Evolutionary conservation across 2,888 invertebrate species (phyloP).

Genomic region (Drosophila imparisetae): DNA sequence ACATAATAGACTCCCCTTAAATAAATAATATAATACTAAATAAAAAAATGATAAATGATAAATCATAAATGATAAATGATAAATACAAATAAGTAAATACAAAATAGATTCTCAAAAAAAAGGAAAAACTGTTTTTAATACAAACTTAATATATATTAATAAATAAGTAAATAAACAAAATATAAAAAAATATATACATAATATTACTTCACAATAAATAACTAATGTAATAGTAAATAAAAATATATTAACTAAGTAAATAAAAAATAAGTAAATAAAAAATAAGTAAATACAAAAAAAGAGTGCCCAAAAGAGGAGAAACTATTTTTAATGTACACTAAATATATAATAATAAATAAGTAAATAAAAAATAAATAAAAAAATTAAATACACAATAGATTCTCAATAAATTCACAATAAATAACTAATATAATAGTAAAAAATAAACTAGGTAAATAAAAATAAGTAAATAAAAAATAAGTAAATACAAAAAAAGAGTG

Average conservation of each 20-base stretch:
- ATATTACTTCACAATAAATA: background rate
- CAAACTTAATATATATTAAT: background rate
- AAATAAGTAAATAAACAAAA: background rate
- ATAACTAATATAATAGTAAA: background rate
- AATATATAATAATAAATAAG: background rate
- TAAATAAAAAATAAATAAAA: background rate
- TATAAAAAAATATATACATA: background rate
- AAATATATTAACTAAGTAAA: background rate
- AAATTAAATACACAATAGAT: background rate
- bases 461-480: background rate
- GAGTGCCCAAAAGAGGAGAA: background rate
- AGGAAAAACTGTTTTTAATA: rapidly evolving
- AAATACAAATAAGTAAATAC: too few species aligned
- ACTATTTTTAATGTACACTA: background rate
- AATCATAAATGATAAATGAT: too few species aligned
- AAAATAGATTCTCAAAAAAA: too few species aligned
- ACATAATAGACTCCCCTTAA: too few species aligned
- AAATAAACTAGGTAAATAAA: background rate
- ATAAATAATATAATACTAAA: too few species aligned
- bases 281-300: background rate
- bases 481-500: background rate
- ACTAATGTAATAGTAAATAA: background rate
- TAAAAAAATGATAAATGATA: too few species aligned
- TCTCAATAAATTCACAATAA: background rate
- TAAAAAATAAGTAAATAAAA: background rate